Percentiles rank a stretch among this genome's conserved stretches.
These are phyloP conservation scores for Hyperopisus bebe DNA, from an alignment of 2,113 vertebrate genomes.

Conservation along the genomic window DNA sequence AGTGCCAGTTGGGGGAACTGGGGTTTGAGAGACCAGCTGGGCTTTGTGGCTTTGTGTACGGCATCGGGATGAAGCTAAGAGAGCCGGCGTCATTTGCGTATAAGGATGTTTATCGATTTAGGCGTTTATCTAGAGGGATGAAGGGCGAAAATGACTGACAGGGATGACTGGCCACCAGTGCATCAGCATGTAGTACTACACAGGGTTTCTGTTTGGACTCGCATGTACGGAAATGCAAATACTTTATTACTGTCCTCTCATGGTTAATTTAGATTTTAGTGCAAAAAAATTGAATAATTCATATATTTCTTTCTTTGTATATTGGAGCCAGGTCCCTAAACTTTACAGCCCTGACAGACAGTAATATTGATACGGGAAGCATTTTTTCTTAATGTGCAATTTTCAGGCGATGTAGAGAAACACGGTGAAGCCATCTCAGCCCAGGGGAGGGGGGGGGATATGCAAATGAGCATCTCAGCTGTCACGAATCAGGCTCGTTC, in stretches of 20 bases:
- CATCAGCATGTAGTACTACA: neutral
- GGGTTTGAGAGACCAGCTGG: neutral
- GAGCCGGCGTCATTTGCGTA: neutral
- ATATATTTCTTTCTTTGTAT: neutral
- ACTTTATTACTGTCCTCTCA: neutral
- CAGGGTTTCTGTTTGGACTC: neutral
- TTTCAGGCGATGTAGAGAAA: neutral
- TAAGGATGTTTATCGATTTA: neutral
- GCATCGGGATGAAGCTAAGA: neutral
- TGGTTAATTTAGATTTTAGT: neutral
- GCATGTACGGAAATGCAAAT: neutral
- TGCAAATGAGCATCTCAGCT: neutral
- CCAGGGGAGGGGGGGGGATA: neutral
- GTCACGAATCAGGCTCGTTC: neutral
- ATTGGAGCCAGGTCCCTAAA: neutral
- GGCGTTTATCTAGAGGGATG: neutral
- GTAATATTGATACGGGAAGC: neutral
- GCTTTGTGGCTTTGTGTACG: neutral
- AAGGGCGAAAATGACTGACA: neutral
- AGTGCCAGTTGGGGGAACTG: neutral
- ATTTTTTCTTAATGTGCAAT: neutral
- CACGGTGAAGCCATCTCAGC: neutral
- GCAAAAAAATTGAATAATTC: neutral
- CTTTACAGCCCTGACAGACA: neutral
- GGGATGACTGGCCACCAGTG: neutral